phyloP scores from a whole-genome alignment of 2,888 invertebrate genomes.

The Tinea trinotella region DNA sequence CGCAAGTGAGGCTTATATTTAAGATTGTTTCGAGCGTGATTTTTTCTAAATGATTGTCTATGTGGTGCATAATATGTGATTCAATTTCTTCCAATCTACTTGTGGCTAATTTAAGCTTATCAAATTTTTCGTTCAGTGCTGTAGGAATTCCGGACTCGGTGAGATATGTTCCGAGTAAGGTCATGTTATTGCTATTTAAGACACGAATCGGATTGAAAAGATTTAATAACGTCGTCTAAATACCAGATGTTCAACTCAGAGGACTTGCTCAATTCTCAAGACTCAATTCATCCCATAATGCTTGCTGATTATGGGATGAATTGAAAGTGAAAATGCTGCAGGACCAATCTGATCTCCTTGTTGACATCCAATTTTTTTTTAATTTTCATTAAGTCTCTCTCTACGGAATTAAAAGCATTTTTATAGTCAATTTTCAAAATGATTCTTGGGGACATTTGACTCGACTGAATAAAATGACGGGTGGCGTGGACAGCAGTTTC shows the following conservation, averaged over 20 bases:
- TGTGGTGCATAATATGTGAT: background rate
- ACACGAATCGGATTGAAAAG: constrained; percentile 1
- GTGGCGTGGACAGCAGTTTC: no score
- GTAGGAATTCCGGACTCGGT: no score
- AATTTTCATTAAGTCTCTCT: background rate
- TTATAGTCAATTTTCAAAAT: no score
- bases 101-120: background rate
- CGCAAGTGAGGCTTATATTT: background rate
- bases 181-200: background rate
- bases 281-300: no score
- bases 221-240: constrained; percentile 3
- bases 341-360: constrained; percentile 7
- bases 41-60: background rate
- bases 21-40: no score
- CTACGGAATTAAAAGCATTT: no score
- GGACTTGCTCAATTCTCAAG: constrained; percentile 10
- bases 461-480: no score
- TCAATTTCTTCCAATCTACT: background rate
- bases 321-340: no score
- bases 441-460: no score
- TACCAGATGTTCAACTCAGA: constrained; percentile 12
- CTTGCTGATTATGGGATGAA: no score
- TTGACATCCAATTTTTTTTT: constrained; percentile 8
- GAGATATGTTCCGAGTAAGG: background rate
- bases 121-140: no score